Conservation (phyloP, 2,797 vertebrate genomes). For the Macropodus opercularis region DNA sequence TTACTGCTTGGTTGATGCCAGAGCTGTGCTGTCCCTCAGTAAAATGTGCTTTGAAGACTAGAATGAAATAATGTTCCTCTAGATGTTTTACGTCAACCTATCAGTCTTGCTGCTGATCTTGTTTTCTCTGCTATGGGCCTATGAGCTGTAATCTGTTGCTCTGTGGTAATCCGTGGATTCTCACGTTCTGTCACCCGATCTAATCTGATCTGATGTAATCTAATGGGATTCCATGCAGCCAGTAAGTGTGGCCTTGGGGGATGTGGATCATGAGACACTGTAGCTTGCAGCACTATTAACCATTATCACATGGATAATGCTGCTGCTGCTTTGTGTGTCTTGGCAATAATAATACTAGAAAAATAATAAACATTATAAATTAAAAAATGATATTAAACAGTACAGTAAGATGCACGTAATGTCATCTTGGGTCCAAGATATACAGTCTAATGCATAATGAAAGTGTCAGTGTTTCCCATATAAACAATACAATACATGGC, state of each 20-base stretch:
- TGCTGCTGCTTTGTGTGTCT: not conserved
- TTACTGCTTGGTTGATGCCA: constrained; percentile 44
- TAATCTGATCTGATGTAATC: constrained; percentile 72
- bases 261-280: too few relatives aligned
- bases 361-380: constrained; percentile 9
- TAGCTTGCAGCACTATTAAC: not conserved
- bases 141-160: constrained; percentile 69
- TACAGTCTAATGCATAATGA: too few relatives aligned
- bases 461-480: too few relatives aligned
- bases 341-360: constrained; percentile 1
- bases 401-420: too few relatives aligned
- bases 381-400: too few relatives aligned
- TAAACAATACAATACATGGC: too few relatives aligned
- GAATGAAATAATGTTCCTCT: constrained; percentile 21
- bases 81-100: constrained; percentile 22
- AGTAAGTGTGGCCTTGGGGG: constrained; percentile 12
- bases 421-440: not conserved
- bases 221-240: constrained; percentile 54
- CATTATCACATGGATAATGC: not conserved
- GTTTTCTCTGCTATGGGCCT: constrained; percentile 27
- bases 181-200: constrained; percentile 64
- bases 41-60: constrained; percentile 26
- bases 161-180: constrained; percentile 77
- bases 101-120: constrained; percentile 10
- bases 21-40: constrained; percentile 9